These are phyloP conservation scores for Taeniopygia guttata DNA, from an alignment of 2,797 vertebrate species.

Conservation along the genomic window DNA sequence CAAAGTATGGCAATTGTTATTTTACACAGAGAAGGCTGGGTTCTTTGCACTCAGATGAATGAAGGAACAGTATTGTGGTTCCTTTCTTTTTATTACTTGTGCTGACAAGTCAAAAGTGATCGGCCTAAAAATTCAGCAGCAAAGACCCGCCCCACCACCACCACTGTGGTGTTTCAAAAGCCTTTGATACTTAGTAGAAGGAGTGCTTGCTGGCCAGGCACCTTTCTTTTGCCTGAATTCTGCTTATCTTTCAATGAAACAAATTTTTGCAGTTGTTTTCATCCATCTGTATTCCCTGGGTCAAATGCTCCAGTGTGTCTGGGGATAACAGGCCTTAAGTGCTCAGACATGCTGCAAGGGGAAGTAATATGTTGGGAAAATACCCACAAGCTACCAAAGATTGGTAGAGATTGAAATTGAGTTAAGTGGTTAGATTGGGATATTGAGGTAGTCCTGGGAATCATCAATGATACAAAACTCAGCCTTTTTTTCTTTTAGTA, in stretches of 20 bases:
- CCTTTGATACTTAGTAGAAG: background rate
- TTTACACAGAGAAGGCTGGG: background rate
- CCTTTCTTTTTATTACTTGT: background rate
- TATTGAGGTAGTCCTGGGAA: background rate
- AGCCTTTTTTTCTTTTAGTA: background rate
- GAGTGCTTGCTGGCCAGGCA: background rate
- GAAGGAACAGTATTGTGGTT: background rate
- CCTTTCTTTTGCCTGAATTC: background rate
- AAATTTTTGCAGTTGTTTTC: background rate
- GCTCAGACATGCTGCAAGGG: background rate
- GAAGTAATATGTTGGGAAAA: background rate
- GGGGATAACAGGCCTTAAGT: background rate
- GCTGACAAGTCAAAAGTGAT: background rate
- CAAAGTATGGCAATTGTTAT: fast-evolving
- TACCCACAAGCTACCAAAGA: background rate
- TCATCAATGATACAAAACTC: background rate
- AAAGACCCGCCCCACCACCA: too few relatives aligned
- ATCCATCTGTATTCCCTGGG: background rate
- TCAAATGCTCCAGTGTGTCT: background rate
- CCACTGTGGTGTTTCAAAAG: background rate
- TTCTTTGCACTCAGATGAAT: background rate
- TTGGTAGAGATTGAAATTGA: background rate
- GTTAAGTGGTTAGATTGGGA: background rate
- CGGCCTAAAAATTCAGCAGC: background rate
- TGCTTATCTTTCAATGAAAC: background rate